These are phyloP conservation scores for Anomalospiza imberbis DNA, from an alignment of 2,797 vertebrate species.

Conservation along the genomic window DNA sequence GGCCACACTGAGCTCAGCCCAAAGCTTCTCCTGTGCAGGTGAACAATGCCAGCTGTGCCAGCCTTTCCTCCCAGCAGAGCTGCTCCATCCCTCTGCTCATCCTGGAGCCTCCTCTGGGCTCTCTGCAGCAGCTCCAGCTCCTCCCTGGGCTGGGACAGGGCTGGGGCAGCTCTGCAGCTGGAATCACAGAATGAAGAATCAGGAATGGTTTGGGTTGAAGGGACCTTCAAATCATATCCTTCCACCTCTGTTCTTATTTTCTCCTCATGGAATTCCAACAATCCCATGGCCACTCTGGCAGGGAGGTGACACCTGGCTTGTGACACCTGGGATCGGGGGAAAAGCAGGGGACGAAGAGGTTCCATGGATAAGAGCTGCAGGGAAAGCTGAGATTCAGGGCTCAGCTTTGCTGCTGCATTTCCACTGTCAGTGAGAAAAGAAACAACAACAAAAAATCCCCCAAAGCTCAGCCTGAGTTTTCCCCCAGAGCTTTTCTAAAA, in stretches of 20 bases:
- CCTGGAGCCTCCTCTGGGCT: too few species aligned
- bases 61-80: too few species aligned
- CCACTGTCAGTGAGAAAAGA: background rate
- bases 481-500: background rate
- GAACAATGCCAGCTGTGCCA: too few species aligned
- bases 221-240: background rate
- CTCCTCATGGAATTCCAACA: background rate
- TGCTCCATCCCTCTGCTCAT: too few species aligned
- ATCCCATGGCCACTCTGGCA: fast-evolving
- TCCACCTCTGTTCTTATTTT: background rate
- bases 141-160: too few species aligned
- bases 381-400: background rate
- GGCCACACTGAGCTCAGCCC: too few species aligned
- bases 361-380: background rate
- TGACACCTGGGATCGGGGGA: background rate
- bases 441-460: background rate
- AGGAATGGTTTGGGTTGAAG: background rate
- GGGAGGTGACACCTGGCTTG: background rate
- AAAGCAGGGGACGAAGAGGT: background rate
- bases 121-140: too few species aligned
- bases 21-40: too few species aligned
- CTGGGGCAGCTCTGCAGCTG: too few species aligned
- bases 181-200: too few species aligned
- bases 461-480: background rate
- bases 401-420: background rate